phyloP scores from a whole-genome alignment of 2,113 vertebrate genomes.

The Ceratotherium simum region DNA sequence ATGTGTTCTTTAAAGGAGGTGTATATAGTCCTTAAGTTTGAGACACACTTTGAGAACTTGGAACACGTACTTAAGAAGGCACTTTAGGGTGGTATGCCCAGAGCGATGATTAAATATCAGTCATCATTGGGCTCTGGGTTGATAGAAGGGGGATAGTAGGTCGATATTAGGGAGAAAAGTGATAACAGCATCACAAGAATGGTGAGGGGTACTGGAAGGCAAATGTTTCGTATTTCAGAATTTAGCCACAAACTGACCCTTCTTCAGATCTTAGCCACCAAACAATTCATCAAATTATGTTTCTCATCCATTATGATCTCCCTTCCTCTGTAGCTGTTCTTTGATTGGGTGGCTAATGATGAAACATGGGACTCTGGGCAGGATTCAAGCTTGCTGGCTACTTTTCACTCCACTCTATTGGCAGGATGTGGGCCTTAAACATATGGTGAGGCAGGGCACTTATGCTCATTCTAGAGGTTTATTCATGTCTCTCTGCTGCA shows the following conservation, averaged over 20 bases:
- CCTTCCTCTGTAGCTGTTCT: constrained; percentile 47
- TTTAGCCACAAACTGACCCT: neutral
- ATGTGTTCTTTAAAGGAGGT: neutral
- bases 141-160: neutral
- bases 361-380: constrained; percentile 67
- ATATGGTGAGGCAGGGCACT: constrained; percentile 88
- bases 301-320: constrained; percentile 9
- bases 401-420: constrained; percentile 84
- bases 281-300: neutral
- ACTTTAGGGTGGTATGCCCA: neutral
- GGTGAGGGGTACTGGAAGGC: neutral
- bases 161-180: neutral
- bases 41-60: neutral
- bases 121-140: neutral
- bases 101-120: neutral
- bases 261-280: neutral
- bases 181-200: neutral
- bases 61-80: neutral
- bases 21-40: neutral
- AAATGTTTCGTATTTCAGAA: constrained; percentile 16
- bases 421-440: constrained; percentile 83
- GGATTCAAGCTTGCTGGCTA: constrained; percentile 67
- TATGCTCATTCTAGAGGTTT: constrained; percentile 84
- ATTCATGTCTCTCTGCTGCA: constrained; percentile 89
- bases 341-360: constrained; percentile 65